Evolutionary conservation across 1,140 invertebrate species (phyloP).

Genomic region (Aphaenogaster ashmeadi): DNA sequence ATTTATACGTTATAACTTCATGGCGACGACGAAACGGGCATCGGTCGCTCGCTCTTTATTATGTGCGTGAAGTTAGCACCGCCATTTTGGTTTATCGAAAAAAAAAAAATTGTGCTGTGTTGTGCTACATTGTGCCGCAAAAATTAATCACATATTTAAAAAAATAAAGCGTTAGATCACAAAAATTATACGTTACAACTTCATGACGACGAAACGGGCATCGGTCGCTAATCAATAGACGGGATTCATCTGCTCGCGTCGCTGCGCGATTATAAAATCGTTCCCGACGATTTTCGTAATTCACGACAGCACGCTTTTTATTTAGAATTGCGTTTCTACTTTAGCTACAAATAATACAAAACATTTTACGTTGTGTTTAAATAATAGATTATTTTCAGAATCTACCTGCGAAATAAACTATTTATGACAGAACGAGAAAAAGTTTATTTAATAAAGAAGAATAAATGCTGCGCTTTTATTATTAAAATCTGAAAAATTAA

Average conservation of each 20-base stretch:
- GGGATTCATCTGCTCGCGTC: neutral
- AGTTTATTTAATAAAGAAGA: neutral
- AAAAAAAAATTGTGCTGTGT: too few relatives aligned
- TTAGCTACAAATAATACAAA: neutral
- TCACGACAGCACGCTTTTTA: neutral
- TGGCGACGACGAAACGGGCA: neutral
- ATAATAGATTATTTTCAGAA: neutral
- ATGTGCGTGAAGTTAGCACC: too few relatives aligned
- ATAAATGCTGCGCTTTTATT: neutral
- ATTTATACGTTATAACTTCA: conserved; percentile 25
- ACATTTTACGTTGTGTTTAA: neutral
- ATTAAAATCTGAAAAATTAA: neutral
- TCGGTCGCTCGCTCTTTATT: neutral
- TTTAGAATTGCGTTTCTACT: neutral
- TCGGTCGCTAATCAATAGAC: neutral
- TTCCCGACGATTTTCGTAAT: neutral
- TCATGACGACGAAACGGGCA: too few relatives aligned
- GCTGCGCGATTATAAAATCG: conserved; percentile 4
- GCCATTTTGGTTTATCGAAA: too few relatives aligned
- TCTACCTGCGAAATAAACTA: neutral
- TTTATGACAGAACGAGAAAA: neutral
- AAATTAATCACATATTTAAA: too few relatives aligned
- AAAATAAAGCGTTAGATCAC: too few relatives aligned
- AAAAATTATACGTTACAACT: too few relatives aligned
- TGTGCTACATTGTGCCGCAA: too few relatives aligned